Evolutionary conservation across 2,888 invertebrate genomes (phyloP).

Genomic region (Loripinus fragilis): DNA sequence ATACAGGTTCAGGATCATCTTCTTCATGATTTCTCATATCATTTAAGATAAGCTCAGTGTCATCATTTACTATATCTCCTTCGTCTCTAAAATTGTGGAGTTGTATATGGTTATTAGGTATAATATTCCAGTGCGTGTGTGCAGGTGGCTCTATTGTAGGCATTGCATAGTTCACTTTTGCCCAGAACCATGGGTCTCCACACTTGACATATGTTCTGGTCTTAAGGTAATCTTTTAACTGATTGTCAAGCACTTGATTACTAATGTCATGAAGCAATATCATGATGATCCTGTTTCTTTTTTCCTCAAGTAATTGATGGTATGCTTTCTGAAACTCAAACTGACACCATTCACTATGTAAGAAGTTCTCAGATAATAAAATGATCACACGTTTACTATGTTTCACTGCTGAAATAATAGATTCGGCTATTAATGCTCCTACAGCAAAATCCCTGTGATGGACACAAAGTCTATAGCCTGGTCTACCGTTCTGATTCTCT

Average conservation of each 20-base stretch:
- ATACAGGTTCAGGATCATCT: no score
- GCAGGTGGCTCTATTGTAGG: no score
- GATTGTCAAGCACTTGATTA: conserved; percentile 86
- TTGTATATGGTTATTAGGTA: no score
- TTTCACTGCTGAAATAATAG: conserved; percentile 94
- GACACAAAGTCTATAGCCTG: conserved; percentile 84
- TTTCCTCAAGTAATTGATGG: conserved; percentile 90
- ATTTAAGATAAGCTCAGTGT: no score
- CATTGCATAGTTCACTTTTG: conserved; percentile 8
- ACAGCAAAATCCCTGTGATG: conserved; percentile 73
- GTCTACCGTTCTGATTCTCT: conserved; percentile 87
- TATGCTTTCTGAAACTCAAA: conserved; percentile 95
- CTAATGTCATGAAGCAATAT: conserved; percentile 92
- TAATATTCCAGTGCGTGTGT: no score
- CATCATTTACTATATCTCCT: no score
- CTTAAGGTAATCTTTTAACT: conserved; percentile 36
- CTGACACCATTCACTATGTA: conserved; percentile 95
- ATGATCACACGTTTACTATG: conserved; percentile 93
- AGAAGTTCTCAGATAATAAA: conserved; percentile 94
- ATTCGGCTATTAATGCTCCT: conserved; percentile 88
- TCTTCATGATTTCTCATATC: no score
- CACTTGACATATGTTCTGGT: conserved; percentile 24
- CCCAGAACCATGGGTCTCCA: conserved; percentile 16
- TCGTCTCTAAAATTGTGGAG: no score
- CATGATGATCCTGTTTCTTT: conserved; percentile 91